phyloP scores from a whole-genome alignment of 30 jellyfish, hydroid and myxozoan species.

The Chrysaora quinquecirrha region DNA sequence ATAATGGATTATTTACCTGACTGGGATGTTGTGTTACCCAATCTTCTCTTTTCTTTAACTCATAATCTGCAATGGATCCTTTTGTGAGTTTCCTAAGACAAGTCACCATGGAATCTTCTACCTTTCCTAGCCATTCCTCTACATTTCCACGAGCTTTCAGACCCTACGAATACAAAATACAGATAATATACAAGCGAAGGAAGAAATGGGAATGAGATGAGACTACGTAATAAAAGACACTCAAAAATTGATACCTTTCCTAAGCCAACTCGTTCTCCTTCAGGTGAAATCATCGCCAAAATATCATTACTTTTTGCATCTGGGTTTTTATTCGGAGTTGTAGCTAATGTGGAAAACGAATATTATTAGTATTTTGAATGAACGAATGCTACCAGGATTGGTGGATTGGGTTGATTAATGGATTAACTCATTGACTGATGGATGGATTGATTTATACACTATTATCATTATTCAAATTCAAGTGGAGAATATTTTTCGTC shows the following conservation, averaged over 20 bases:
- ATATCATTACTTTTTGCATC: constrained; percentile 92
- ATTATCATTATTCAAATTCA: too few species aligned
- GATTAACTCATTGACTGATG: too few species aligned
- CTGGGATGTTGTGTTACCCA: constrained; percentile 96
- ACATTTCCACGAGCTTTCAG: constrained; percentile 98
- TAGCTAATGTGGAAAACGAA: constrained; percentile 11
- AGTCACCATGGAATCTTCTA: constrained; percentile 96
- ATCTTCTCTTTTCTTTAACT: constrained; percentile 83
- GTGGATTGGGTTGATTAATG: too few species aligned
- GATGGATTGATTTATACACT: too few species aligned
- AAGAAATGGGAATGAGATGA: too few species aligned
- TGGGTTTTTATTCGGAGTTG: constrained; percentile 54
- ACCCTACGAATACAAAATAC: constrained; percentile 58
- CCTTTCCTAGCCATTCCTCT: constrained; percentile 99
- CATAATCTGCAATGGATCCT: constrained; percentile 88
- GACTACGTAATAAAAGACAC: too few species aligned
- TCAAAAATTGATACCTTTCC: too few species aligned
- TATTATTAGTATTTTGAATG: too few species aligned
- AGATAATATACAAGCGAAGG: too few species aligned
- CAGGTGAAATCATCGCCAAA: constrained; percentile 97
- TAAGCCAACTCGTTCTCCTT: constrained; percentile 94
- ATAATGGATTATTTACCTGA: constrained; percentile 84
- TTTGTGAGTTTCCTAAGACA: constrained; percentile 84
- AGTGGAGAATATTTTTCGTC: too few species aligned
- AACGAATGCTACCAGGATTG: too few species aligned